Base-by-base conservation (phyloP, 2,888 invertebrate species). In the Lysandra coridon region DNA sequence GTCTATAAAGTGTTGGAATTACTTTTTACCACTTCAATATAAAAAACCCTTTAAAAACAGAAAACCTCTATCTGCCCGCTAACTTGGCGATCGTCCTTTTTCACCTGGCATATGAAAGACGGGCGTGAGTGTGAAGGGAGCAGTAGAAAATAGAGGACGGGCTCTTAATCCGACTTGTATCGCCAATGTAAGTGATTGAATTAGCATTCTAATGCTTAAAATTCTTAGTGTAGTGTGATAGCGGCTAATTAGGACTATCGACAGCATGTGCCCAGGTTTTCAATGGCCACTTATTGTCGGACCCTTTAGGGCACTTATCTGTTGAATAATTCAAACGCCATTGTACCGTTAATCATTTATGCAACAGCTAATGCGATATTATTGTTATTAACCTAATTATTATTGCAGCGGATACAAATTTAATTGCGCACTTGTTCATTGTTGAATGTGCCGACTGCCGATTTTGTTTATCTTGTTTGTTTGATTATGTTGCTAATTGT, bases 221-320 rank as follows among this genome's bases (percentile, higher is more conserved):
- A 23, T 23, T 23, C 23, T 23, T 23, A 87, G 86, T 88, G 88
- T 83, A 83, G 83, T 84, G 85, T 83, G 84, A 83, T 81, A 83
- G 86, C 82, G 85, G 85, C 88, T 91, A 89, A 90, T 92, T 92
- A 92, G 81, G 86, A 81, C 90, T 89, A 91, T 92, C 86, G 86
- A 85, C 88, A 86, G 79, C 91, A 93, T 73, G 69, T 57, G 73
- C 84, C 82, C 84, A 82, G 92, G 85, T 86, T 91, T 83, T 82
- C 81, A 85, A 92, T 83, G 62, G 81, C 80, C 80, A 82, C 82
- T 81, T 87, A 85, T 86, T 86, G 85, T 84, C 79, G 80, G 83
- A 84, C 83, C 84, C 86, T 87, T 84, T 85, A 85, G 88, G 86
- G 84, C 86, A 83, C 81, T 62, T 85, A 85, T 88, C 85, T 85